Base-by-base conservation (phyloP, 1,140 invertebrate species). In the Heliothis subflexa region DNA sequence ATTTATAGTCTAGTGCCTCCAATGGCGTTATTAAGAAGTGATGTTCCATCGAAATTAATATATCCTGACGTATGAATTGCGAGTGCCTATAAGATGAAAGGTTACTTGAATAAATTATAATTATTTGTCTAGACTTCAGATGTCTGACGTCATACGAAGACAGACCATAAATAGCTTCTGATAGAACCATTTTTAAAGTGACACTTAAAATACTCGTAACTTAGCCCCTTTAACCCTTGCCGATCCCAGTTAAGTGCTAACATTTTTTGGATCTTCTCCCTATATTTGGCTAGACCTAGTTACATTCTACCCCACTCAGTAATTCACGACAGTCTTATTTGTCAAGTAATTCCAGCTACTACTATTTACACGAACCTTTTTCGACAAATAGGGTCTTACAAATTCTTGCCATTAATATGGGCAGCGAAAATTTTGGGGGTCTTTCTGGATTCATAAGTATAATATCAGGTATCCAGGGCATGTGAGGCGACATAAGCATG, bases 381-480 rank as follows among this genome's bases (percentile, higher is more conserved):
- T 66, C 40, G 47, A 47, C 40, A 66, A 66, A 62, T 62, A 62
- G 62, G 62, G n/a, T 10, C 40, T 13, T 21, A 47, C 10, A 21
- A 66, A 66, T 66, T 66, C 40, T 16, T 66, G 62, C n/a, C 16
- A n/a, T 66, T 64, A 62, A n/a, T 18, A 55, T 10, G 54, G 50
- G 5, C 50, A 9, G 33, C 25, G 10, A 13, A 45, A 49, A 54
- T 18, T 57, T 45, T 33, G 16, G 33, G 16, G 33, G 16, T 59
- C 59, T 49, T 52, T 13, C 2, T 33, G 59, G 33, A 47, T 73
- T 52, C 57, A 25, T 75, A 73, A 47, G 50, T 68, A 47, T 77
- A 68, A 45, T 68, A 77, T 77, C 62, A 77, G 62, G 61, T 77
- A 77, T 52, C 12, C 47, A 61, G 18, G 1, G 12, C 50, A 66